Percentiles rank a stretch among this genome's conserved stretches.
These are phyloP conservation scores for Pseudococcus jackbeardsleyi DNA, from an alignment of 2,888 invertebrate species.

Conservation along the genomic window DNA sequence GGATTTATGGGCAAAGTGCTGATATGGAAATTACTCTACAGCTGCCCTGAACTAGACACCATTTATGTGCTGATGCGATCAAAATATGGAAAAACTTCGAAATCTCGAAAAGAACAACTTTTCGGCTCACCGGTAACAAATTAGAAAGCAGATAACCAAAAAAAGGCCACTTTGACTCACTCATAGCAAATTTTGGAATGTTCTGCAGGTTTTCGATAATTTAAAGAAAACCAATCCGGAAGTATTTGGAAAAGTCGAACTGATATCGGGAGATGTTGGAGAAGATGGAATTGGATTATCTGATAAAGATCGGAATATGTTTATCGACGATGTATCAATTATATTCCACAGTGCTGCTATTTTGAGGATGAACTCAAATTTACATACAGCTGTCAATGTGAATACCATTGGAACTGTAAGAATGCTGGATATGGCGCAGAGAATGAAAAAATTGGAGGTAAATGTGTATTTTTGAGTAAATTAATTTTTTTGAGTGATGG, in stretches of 20 bases:
- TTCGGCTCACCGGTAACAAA: constrained; percentile 70
- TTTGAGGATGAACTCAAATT: constrained; percentile 87
- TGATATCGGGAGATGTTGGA: constrained; percentile 83
- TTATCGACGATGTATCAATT: constrained; percentile 81
- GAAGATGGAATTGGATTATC: constrained; percentile 77
- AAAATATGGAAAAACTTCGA: background rate
- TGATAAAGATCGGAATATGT: constrained; percentile 73
- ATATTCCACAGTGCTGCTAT: constrained; percentile 95
- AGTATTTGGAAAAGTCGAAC: constrained; percentile 80
- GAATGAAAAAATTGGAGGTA: background rate
- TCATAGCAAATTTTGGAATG: constrained; percentile 71
- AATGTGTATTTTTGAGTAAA: background rate
- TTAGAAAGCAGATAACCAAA: constrained; percentile 76
- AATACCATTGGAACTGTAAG: constrained; percentile 82
- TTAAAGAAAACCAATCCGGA: constrained; percentile 79
- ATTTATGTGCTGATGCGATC: background rate
- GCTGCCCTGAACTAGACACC: background rate
- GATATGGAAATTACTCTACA: background rate
- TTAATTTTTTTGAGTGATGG: too few relatives aligned
- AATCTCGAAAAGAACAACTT: background rate
- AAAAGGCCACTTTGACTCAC: constrained; percentile 70
- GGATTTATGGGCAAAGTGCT: background rate
- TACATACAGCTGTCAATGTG: constrained; percentile 90
- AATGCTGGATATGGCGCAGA: background rate
- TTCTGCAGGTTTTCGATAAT: constrained; percentile 58